Evolutionary conservation across 2,797 vertebrate genomes (phyloP), one percentile per base, ranked within the genome.

Genomic region (Danio kyathit): DNA sequence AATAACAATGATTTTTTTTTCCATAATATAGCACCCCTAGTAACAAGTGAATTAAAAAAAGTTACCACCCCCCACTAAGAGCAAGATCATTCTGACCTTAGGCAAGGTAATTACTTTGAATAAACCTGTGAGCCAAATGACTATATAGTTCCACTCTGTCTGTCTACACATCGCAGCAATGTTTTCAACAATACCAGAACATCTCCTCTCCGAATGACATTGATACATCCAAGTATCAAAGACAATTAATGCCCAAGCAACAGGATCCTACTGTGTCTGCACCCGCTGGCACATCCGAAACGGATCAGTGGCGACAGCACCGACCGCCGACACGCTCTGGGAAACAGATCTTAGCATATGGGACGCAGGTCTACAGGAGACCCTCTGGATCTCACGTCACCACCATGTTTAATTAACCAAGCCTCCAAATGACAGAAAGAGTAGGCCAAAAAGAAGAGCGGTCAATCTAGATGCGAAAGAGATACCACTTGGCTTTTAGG

Each of bases 191-290:
- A 66, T 43, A 66, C 49, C 40, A 3, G 0, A 56, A 67, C 52
- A 38, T 61, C 66, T n/a, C n/a, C 29, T 40, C 44, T 21, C 46
- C 6, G 19, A 77, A 79, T 52, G 76, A 79, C 76, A 79, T 71
- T 71, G 76, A 79, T 79, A 79, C 17, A 0, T 17, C 12, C 12
- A 52, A 44, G 67, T 48, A 71, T 40, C 76, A 71, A 79, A 79
- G 76, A 71, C 57, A 79, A 79, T 71, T 79, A 71, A 63, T 79
- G 76, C 66, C 76, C 17, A 63, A 61, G 66, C 57, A 79, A 79
- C 76, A 79, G 56, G 38, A 79, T 63, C 76, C 76, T 44, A 63
- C 66, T 29, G 78, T 38, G 48, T 67, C 82, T 52, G 0, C 59
- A 38, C 76, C 75, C 2, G 66, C 54, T 79, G 76, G 56, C 56